Percentiles rank a stretch among this genome's conserved stretches.
phyloP scores from a whole-genome alignment of 2,797 vertebrate genomes.

The Enteromius treurensis region DNA sequence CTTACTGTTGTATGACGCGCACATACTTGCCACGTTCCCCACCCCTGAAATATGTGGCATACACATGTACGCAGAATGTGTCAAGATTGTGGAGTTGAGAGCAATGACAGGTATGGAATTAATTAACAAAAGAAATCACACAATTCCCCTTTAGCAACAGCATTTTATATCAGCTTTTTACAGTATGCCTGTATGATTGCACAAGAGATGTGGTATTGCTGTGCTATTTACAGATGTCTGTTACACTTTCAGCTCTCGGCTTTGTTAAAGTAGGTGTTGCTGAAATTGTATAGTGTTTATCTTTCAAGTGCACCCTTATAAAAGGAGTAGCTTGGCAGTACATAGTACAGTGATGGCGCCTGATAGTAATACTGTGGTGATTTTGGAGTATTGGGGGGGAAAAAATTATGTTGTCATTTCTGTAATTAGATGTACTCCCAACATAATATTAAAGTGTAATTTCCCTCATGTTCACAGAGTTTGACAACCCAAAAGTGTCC shows the following conservation, averaged over 20 bases:
- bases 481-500: neutral
- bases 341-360: neutral
- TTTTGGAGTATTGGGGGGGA: neutral
- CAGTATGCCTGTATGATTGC: slow-evolving; percentile 51
- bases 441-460: neutral
- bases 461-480: neutral
- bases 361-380: neutral
- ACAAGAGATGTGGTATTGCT: slow-evolving; percentile 39
- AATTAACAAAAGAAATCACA: slow-evolving; percentile 79
- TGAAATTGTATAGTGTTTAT: slow-evolving; percentile 10
- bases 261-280: slow-evolving; percentile 40
- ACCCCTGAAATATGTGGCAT: slow-evolving; percentile 60
- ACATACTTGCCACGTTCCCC: slow-evolving; percentile 46
- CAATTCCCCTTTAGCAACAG: slow-evolving; percentile 61
- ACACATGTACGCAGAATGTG: slow-evolving; percentile 67
- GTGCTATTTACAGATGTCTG: slow-evolving; percentile 41
- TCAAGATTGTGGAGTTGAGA: slow-evolving; percentile 70
- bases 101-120: slow-evolving; percentile 77
- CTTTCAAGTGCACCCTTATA: neutral
- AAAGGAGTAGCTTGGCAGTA: neutral
- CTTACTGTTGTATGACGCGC: slow-evolving; percentile 58
- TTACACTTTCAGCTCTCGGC: slow-evolving; percentile 4
- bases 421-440: neutral
- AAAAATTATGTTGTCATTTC: neutral
- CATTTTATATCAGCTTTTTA: slow-evolving; percentile 71